Percentiles rank a stretch among this genome's conserved stretches.
Evolutionary conservation across 2,113 vertebrate species (phyloP).

Genomic region (Chelonoidis abingdonii): DNA sequence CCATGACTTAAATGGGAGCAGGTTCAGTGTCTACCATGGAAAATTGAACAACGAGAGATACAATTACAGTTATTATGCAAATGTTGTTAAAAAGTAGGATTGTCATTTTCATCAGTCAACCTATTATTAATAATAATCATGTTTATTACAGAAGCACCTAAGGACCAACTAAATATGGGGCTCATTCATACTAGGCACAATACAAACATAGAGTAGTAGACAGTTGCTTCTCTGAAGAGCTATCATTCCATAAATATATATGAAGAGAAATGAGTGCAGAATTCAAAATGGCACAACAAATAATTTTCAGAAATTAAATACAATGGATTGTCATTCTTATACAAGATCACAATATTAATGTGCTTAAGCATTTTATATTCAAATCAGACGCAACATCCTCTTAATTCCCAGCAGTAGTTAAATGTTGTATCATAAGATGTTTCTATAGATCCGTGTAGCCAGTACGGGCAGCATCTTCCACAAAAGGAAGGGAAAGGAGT

Average conservation of each 20-base stretch:
- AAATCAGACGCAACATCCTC: slow-evolving; percentile 28
- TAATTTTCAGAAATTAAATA: slow-evolving; percentile 19
- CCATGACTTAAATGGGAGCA: neutral
- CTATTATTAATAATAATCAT: neutral
- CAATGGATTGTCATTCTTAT: neutral
- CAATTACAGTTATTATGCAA: neutral
- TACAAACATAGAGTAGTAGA: neutral
- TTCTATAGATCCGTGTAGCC: slow-evolving; percentile 15
- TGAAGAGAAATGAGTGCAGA: neutral
- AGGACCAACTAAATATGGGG: neutral
- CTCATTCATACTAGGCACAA: neutral
- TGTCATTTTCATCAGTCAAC: neutral
- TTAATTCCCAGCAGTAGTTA: neutral
- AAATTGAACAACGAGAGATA: accelerated
- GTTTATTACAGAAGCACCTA: neutral
- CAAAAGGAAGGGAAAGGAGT: slow-evolving; percentile 38
- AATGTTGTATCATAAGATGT: slow-evolving; percentile 20
- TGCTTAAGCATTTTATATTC: slow-evolving; percentile 22
- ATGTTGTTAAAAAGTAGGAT: neutral
- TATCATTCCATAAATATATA: neutral
- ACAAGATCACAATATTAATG: neutral
- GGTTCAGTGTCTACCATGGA: neutral
- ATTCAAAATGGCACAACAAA: slow-evolving; percentile 16
- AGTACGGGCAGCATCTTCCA: slow-evolving; percentile 31
- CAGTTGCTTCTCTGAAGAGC: neutral